Conservation (phyloP, 2,797 vertebrate species). For the Morus bassanus region DNA sequence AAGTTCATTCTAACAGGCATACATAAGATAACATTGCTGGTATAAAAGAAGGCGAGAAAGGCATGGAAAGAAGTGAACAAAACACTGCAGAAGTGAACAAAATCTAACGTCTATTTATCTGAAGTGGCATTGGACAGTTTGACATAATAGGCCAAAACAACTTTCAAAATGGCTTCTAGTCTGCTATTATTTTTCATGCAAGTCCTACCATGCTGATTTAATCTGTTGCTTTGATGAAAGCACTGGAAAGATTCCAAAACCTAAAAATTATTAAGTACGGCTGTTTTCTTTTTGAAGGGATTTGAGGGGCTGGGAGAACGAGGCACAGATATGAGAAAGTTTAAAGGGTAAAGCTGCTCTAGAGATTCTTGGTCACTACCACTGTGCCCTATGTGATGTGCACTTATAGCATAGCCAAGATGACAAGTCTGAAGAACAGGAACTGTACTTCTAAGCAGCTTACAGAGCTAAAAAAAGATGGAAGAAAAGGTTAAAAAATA, state of each 20-base stretch:
- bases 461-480: neutral
- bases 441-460: neutral
- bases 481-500: neutral
- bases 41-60: neutral
- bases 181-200: neutral
- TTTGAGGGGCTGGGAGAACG: neutral
- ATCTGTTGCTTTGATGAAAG: neutral
- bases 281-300: neutral
- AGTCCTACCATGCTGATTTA: neutral
- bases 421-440: neutral
- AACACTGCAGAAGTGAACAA: neutral
- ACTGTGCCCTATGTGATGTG: neutral
- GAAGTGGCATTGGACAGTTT: neutral
- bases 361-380: neutral
- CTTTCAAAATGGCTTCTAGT: neutral
- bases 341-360: neutral
- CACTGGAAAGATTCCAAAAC: neutral
- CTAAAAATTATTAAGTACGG: neutral
- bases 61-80: neutral
- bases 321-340: neutral
- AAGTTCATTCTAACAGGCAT: neutral
- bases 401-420: neutral
- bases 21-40: neutral
- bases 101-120: neutral
- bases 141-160: neutral